phyloP scores from a whole-genome alignment of 2,113 vertebrate species.

The Steatornis caripensis region DNA sequence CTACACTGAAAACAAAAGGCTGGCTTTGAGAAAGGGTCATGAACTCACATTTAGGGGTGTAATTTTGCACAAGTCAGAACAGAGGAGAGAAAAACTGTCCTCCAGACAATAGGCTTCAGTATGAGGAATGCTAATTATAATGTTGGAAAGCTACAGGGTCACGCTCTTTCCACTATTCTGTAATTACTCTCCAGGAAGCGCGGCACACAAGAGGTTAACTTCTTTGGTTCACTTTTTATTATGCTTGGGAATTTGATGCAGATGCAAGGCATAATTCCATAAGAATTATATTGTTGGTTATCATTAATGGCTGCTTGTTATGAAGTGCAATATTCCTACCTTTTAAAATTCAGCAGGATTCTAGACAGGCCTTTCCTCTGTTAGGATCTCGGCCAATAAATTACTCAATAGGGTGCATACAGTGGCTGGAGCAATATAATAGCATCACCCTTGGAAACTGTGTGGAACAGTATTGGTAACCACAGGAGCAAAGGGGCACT shows the following conservation, averaged over 20 bases:
- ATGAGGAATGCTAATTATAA: constrained; percentile 59
- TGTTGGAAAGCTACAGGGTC: constrained; percentile 23
- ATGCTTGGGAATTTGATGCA: constrained; percentile 25
- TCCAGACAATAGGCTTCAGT: constrained; percentile 53
- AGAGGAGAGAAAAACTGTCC: constrained; percentile 46
- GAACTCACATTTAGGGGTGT: constrained; percentile 50
- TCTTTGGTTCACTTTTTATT: neutral
- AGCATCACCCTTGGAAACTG: constrained; percentile 70
- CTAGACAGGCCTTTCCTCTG: constrained; percentile 58
- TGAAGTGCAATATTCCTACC: constrained; percentile 62
- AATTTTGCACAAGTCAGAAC: constrained; percentile 49
- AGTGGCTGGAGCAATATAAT: constrained; percentile 64
- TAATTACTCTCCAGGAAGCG: constrained; percentile 33
- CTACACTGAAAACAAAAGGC: constrained; percentile 9
- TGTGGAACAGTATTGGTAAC: constrained; percentile 62
- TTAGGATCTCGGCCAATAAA: constrained; percentile 67
- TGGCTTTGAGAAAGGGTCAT: constrained; percentile 51
- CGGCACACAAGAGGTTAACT: constrained; percentile 44
- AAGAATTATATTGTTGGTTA: constrained; percentile 56
- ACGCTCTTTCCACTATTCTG: neutral
- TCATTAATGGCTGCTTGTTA: constrained; percentile 55
- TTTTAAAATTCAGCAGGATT: constrained; percentile 66
- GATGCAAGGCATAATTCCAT: constrained; percentile 33
- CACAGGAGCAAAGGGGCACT: constrained; percentile 66
- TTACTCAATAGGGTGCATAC: constrained; percentile 66